phyloP scores from a whole-genome alignment of 2,888 invertebrate species.

The Ceriagrion tenellum region DNA sequence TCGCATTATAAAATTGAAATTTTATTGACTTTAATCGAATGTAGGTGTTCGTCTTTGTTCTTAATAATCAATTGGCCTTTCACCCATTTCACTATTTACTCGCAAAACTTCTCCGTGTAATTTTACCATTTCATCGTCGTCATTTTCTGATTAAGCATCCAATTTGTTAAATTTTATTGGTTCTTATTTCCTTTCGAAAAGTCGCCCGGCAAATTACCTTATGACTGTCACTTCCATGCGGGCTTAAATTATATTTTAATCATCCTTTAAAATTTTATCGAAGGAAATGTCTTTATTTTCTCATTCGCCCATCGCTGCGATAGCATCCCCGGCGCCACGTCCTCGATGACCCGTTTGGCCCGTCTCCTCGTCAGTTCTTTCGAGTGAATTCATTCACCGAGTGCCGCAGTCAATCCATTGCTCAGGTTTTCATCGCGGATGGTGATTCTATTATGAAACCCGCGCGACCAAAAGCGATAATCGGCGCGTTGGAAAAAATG shows the following conservation, averaged over 20 bases:
- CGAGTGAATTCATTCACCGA: neutral
- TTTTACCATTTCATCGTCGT: no score
- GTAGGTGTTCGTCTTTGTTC: no score
- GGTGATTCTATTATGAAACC: neutral
- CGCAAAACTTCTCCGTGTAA: no score
- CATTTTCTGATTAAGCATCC: no score
- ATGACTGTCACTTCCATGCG: neutral
- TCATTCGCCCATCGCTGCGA: neutral
- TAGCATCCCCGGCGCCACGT: neutral
- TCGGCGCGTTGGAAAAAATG: neutral
- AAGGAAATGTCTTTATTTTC: neutral
- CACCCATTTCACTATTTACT: no score
- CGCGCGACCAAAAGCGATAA: neutral
- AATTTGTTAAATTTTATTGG: no score
- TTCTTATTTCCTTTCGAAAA: no score
- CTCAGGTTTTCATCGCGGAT: neutral
- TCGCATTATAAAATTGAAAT: no score
- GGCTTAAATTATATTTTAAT: neutral
- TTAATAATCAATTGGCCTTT: no score
- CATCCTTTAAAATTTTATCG: no score
- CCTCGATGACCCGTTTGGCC: neutral
- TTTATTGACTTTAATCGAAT: no score
- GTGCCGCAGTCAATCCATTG: neutral
- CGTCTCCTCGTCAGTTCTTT: neutral
- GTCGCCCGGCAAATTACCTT: no score